Base-by-base conservation (phyloP, 2,797 vertebrate species). In the Tarsius wallacei region DNA sequence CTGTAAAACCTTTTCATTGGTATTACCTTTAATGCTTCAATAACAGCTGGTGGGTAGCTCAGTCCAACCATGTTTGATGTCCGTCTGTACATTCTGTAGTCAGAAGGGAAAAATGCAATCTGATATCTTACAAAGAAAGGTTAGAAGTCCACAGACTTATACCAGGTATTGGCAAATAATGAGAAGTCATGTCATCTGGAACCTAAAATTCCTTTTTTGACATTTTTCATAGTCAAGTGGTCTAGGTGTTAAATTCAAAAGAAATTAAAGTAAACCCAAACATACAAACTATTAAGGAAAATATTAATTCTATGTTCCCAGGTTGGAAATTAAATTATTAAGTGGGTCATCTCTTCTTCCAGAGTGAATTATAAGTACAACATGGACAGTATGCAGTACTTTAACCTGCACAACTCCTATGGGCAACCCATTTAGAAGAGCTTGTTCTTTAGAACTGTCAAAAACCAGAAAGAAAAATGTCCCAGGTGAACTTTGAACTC, bases 1-100 rank as follows among this genome's bases (percentile, higher is more conserved):
- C 0, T 74, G 1, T 57, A 57, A 66, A 70, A n/a, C 1, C 51
- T 53, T 83, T 95, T 95, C 31, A 47, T 15, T 22, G 0, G 26
- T 8, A 88, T 99, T 99, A 99, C 99, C 99, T 99, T 99, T 93
- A 99, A 98, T 78, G 99, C 99, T 97, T 99, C 98, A 97, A 99
- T 99, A 98, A 99, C 99, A 93, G 99, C 99, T 97, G 99, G 98
- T 2, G 99, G 99, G 97, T 99, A 99, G 98, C 99, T 99, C 96
- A 99, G 98, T 96, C 99, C 99, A 17, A 99, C 99, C 99, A 99
- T 99, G 98, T 99, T 99, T 97, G 99, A 99, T 68, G 99, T 99
- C 86, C 99, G 98, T 95, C 99, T 99, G 97, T 99, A 99, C 99
- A 99, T 99, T 98, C 99, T 99, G 97, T 95, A 97, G 98, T 91